phyloP scores from a whole-genome alignment of 2,797 vertebrate genomes.

The Vireo griseus region DNA sequence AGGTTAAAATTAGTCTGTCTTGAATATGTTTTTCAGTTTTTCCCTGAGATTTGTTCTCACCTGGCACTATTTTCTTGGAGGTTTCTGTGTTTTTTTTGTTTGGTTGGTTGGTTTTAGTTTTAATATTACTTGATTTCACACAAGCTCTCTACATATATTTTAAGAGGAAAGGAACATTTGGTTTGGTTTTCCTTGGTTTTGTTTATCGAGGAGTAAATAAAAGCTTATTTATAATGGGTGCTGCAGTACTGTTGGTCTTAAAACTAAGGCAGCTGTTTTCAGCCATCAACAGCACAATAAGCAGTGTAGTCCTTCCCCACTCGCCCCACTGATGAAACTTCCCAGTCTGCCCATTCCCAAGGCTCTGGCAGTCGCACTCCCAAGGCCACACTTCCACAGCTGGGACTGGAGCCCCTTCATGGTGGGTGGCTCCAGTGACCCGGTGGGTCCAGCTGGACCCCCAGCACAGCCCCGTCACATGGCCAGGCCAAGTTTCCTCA shows the following conservation, averaged over 20 bases:
- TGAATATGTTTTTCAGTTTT: neutral
- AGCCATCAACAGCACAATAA: neutral
- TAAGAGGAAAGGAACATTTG: neutral
- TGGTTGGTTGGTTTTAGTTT: neutral
- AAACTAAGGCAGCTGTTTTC: neutral
- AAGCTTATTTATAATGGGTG: neutral
- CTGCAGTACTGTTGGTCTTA: neutral
- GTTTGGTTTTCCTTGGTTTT: neutral
- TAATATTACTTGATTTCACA: neutral
- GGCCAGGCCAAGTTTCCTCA: accelerated
- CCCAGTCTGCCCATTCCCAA: neutral
- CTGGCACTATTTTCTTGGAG: neutral
- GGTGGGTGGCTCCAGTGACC: neutral
- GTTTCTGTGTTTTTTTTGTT: neutral
- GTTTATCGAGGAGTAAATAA: neutral
- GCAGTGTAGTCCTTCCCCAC: neutral
- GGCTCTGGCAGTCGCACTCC: neutral
- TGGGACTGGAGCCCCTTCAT: neutral
- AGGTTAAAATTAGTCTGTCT: constrained; percentile 1
- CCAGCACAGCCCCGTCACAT: neutral
- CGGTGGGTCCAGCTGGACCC: accelerated
- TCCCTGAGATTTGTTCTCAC: neutral
- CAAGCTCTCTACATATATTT: neutral
- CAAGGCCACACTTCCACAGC: neutral
- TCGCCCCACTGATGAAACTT: accelerated